Percentiles rank a stretch among this genome's conserved stretches.
Conservation (phyloP, 1,140 invertebrate genomes). For the Drosophila melanica region DNA sequence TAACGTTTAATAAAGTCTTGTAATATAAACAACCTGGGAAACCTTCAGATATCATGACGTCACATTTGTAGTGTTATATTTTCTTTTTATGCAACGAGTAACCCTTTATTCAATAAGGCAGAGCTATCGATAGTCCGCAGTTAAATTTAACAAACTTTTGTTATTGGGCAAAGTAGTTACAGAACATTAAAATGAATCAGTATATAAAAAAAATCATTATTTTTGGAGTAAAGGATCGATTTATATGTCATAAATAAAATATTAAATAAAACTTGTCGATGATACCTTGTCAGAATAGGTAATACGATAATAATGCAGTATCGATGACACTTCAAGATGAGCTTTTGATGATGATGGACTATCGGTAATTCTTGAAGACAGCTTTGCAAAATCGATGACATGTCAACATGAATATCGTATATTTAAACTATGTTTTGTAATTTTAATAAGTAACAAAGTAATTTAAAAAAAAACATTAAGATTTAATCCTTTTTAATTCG, state of each 20-base stretch:
- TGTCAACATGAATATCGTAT: background rate
- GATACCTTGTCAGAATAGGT: background rate
- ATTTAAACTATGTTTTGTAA: background rate
- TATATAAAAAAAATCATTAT: too few species aligned
- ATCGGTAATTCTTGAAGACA: background rate
- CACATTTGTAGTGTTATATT: background rate
- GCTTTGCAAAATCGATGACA: background rate
- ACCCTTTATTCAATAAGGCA: background rate
- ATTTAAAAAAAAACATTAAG: too few species aligned
- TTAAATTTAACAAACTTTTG: background rate
- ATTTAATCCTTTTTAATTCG: too few species aligned
- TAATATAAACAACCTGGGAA: slow-evolving; percentile 3
- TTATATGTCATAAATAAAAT: too few species aligned
- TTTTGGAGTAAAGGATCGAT: too few species aligned
- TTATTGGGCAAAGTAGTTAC: too few species aligned
- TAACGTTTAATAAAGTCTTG: slow-evolving; percentile 45
- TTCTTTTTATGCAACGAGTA: background rate
- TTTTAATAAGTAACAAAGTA: too few species aligned
- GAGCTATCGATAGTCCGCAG: background rate
- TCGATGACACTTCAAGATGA: background rate
- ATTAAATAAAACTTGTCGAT: background rate
- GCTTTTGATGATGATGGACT: background rate
- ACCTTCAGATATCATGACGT: slow-evolving; percentile 3
- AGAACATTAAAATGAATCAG: too few species aligned
- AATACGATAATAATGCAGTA: background rate